Evolutionary conservation across 1,140 invertebrate genomes (phyloP).

Genomic region (Halyomorpha halys): DNA sequence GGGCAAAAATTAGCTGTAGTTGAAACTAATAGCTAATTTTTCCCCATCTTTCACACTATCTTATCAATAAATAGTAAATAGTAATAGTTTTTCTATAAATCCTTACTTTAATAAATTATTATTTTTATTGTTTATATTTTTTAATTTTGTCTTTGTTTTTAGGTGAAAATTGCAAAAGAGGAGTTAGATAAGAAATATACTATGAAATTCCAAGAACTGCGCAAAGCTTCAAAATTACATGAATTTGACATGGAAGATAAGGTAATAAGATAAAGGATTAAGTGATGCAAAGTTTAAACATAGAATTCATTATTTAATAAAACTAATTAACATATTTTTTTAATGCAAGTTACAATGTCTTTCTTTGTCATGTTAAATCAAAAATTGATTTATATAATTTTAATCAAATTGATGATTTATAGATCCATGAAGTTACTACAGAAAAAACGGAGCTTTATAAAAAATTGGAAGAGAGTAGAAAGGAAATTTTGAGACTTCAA

Average conservation of each 20-base stretch:
- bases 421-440: constrained; percentile 3
- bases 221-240: constrained; percentile 26
- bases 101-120: background rate
- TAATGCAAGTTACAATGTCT: background rate
- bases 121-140: background rate
- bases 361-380: background rate
- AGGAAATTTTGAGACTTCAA: constrained; percentile 14
- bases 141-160: background rate
- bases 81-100: too few relatives aligned
- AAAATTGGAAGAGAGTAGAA: constrained; percentile 12
- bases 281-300: too few relatives aligned
- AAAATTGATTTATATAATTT: background rate
- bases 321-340: background rate
- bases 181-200: constrained; percentile 25
- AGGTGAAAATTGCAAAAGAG: constrained; percentile 23
- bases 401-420: background rate
- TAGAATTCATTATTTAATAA: too few relatives aligned
- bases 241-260: constrained; percentile 24
- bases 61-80: too few relatives aligned
- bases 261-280: constrained; percentile 16
- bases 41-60: too few relatives aligned
- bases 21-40: too few relatives aligned
- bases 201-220: constrained; percentile 25
- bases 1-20: too few relatives aligned
- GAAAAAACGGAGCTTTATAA: constrained; percentile 11